These are phyloP conservation scores for Tanytarsus gracilentus DNA, from an alignment of 2,888 invertebrate species.

Conservation along the genomic window DNA sequence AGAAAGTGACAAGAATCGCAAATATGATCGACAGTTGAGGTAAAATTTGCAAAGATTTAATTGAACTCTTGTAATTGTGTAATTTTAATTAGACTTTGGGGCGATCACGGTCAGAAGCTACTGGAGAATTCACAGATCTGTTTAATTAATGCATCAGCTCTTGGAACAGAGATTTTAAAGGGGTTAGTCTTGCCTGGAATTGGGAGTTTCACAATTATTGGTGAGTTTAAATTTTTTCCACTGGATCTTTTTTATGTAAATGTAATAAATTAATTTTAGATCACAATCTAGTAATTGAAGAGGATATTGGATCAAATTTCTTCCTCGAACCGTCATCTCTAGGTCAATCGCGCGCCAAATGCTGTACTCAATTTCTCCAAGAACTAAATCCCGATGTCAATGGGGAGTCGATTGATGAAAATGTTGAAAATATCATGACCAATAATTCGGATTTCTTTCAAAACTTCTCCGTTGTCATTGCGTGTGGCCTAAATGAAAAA, in stretches of 20 bases:
- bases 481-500: slow-evolving; percentile 52
- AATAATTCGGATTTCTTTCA: slow-evolving; percentile 85
- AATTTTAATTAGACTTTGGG: slow-evolving; percentile 69
- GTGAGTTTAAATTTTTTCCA: slow-evolving; percentile 48
- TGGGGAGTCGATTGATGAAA: slow-evolving; percentile 87
- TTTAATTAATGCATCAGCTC: slow-evolving; percentile 83
- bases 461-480: slow-evolving; percentile 78
- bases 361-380: slow-evolving; percentile 68
- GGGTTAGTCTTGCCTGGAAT: slow-evolving; percentile 91
- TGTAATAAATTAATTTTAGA: slow-evolving; percentile 3
- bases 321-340: slow-evolving; percentile 76
- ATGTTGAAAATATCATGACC: slow-evolving; percentile 70
- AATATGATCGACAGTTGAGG: slow-evolving; percentile 69
- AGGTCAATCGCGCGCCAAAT: slow-evolving; percentile 76
- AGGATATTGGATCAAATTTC: slow-evolving; percentile 93
- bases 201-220: slow-evolving; percentile 85
- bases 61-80: neutral
- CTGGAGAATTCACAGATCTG: slow-evolving; percentile 87
- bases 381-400: slow-evolving; percentile 90
- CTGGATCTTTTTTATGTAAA: neutral
- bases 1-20: slow-evolving; percentile 60
- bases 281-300: slow-evolving; percentile 58
- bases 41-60: slow-evolving; percentile 33
- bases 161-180: slow-evolving; percentile 92
- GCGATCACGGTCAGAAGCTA: slow-evolving; percentile 90